Conservation (phyloP, 2,888 invertebrate species). For the Geophilus truncorum region DNA sequence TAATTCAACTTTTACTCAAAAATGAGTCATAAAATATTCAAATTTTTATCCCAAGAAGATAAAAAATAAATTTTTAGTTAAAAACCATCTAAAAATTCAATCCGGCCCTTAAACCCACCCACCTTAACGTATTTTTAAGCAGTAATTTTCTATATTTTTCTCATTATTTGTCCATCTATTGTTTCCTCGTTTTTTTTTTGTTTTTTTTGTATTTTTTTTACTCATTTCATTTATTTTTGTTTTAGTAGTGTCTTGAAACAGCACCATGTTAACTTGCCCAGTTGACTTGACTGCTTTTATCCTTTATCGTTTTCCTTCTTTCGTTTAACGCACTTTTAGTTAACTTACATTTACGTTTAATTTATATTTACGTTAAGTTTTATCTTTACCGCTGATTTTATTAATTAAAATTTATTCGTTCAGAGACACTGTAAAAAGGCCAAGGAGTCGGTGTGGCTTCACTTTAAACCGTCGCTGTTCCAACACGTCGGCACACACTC, state of each 20-base stretch:
- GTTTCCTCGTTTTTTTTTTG: neutral
- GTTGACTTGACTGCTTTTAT: neutral
- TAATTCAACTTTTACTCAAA: too few relatives aligned
- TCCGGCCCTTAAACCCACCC: too few relatives aligned
- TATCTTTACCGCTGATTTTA: slow-evolving; percentile 30
- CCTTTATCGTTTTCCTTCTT: neutral
- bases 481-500: slow-evolving; percentile 94
- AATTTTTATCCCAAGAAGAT: too few relatives aligned
- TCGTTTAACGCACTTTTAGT: neutral
- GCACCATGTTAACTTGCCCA: neutral
- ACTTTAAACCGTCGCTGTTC: slow-evolving; percentile 84
- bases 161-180: neutral
- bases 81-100: too few relatives aligned
- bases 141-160: too few relatives aligned
- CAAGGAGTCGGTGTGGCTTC: slow-evolving; percentile 72
- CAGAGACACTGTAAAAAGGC: slow-evolving; percentile 78
- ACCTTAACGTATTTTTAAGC: too few relatives aligned
- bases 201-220: neutral
- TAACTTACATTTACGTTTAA: neutral
- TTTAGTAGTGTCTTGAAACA: neutral
- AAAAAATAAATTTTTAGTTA: too few relatives aligned
- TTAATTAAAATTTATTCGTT: slow-evolving; percentile 39
- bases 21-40: too few relatives aligned
- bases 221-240: neutral
- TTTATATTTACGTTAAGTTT: neutral